Evolutionary conservation across 2,888 invertebrate genomes (phyloP).

Genomic region (Lasius platythorax): DNA sequence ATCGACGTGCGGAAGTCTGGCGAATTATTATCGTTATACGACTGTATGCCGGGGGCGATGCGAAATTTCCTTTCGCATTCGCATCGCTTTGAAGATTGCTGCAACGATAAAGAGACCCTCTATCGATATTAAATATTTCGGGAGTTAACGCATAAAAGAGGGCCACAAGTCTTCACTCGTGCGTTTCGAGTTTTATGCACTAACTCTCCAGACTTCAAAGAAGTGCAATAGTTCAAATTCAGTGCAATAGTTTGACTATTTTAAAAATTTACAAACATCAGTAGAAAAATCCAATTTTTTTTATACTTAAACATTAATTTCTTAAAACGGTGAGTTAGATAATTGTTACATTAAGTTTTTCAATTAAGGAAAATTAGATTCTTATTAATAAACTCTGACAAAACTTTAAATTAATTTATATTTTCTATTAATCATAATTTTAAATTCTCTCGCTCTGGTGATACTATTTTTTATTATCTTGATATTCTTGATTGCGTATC

Average conservation of each 20-base stretch:
- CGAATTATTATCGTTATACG: conserved; percentile 45
- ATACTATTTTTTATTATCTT: conserved; percentile 4
- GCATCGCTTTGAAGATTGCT: background rate
- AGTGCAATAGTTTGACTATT: background rate
- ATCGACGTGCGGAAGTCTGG: conserved; percentile 18
- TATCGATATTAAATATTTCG: conserved; percentile 9
- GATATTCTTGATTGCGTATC: background rate
- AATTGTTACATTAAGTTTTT: background rate
- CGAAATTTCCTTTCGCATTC: conserved; percentile 18
- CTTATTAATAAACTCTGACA: background rate
- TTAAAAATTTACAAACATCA: background rate
- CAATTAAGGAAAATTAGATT: background rate
- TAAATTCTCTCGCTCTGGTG: background rate
- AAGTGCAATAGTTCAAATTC: background rate
- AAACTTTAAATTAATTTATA: background rate
- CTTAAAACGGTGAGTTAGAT: background rate
- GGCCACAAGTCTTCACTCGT: background rate
- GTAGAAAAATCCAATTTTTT: background rate
- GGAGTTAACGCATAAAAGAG: background rate
- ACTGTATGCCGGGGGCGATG: background rate
- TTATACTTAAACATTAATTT: background rate
- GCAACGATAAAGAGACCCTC: conserved; percentile 3
- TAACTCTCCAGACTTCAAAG: background rate
- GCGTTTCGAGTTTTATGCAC: background rate
- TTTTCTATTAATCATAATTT: background rate